Percentiles rank a stretch among this genome's conserved stretches.
Conservation (phyloP, 2,113 vertebrate genomes). For the Lontra canadensis region DNA sequence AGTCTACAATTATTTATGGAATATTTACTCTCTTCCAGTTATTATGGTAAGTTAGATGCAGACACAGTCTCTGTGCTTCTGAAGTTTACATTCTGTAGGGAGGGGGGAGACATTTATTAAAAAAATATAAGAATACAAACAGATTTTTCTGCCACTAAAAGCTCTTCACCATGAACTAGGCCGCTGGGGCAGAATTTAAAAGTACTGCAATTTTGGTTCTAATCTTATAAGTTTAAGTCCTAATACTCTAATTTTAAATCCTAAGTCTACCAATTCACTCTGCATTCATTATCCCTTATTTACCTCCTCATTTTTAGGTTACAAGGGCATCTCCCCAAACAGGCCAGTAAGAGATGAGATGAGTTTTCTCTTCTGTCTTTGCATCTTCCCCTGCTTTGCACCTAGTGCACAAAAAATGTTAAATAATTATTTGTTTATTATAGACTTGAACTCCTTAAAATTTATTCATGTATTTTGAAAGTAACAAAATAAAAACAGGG, state of each 20-base stretch:
- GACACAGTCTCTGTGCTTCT: background rate
- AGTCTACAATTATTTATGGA: background rate
- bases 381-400: background rate
- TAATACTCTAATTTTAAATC: background rate
- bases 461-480: conserved; percentile 1
- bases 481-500: background rate
- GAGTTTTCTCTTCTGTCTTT: background rate
- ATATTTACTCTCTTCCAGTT: background rate
- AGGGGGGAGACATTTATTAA: background rate
- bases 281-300: background rate
- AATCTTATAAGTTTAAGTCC: background rate
- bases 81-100: background rate
- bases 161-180: background rate
- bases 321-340: background rate
- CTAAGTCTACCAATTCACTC: background rate
- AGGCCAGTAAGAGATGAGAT: background rate
- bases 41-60: background rate
- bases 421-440: background rate
- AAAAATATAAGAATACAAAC: background rate
- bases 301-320: background rate
- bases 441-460: background rate
- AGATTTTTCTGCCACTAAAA: background rate
- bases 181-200: background rate
- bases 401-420: background rate
- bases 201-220: background rate